These are phyloP conservation scores for Muscicapa comitata DNA, from an alignment of 2,797 vertebrate species.

Conservation along the genomic window DNA sequence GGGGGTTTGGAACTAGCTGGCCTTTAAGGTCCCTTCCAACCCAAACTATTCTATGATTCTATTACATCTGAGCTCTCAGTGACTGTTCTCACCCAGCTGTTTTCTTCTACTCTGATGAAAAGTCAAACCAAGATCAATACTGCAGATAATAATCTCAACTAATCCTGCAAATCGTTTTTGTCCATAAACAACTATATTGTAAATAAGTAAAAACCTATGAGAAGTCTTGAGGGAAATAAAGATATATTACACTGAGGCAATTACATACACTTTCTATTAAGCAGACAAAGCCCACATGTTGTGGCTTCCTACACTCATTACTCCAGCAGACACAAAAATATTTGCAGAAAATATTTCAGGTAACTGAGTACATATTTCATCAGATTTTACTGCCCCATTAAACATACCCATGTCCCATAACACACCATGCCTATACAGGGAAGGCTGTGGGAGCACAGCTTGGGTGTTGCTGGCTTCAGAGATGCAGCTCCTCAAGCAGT, in stretches of 20 bases:
- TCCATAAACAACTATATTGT: neutral
- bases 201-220: neutral
- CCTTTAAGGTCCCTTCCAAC: neutral
- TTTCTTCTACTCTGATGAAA: neutral
- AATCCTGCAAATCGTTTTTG: neutral
- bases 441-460: neutral
- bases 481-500: neutral
- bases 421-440: neutral
- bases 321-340: neutral
- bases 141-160: neutral
- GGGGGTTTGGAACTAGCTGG: neutral
- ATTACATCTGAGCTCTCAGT: neutral
- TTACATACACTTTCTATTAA: neutral
- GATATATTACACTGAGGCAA: neutral
- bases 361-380: neutral
- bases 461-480: neutral
- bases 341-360: slow-evolving; percentile 6
- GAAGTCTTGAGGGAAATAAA: neutral
- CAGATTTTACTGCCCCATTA: neutral
- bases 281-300: neutral
- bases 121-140: neutral
- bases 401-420: neutral
- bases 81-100: neutral
- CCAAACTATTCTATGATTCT: neutral
- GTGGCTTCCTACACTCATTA: neutral